Evolutionary conservation across 1,140 invertebrate genomes (phyloP).

Genomic region (Calliphora vicina): DNA sequence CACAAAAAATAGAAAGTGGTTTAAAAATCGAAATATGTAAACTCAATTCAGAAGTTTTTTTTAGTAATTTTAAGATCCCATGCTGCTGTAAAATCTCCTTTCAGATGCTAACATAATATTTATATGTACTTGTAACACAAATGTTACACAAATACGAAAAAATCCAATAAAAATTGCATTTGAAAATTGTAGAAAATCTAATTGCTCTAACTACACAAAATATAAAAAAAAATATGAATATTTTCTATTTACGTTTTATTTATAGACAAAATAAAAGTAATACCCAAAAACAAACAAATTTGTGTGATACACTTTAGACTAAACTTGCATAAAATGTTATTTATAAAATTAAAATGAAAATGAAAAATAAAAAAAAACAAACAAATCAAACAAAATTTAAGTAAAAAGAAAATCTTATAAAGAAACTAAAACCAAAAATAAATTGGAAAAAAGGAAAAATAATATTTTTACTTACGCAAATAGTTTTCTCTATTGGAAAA

Average conservation of each 20-base stretch:
- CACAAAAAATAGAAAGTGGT: too few species aligned
- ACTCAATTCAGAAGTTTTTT: too few species aligned
- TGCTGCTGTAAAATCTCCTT: too few species aligned
- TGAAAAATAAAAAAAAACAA: neutral
- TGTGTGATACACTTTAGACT: conserved; percentile 13
- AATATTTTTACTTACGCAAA: neutral
- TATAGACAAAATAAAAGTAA: neutral
- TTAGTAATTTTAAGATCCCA: too few species aligned
- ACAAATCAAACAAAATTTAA: neutral
- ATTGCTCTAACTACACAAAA: neutral
- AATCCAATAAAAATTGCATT: neutral
- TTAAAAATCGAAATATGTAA: too few species aligned
- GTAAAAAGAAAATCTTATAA: neutral
- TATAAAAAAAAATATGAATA: neutral
- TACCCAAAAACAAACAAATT: conserved; percentile 2
- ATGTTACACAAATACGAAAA: neutral
- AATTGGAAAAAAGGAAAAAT: neutral
- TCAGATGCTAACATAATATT: too few species aligned
- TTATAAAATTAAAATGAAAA: neutral
- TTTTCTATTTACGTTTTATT: neutral
- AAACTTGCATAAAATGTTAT: conserved; percentile 14
- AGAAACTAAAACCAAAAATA: neutral
- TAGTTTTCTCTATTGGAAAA: conserved; percentile 6
- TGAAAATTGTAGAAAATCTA: neutral
- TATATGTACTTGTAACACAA: too few species aligned